phyloP scores from a whole-genome alignment of 37 sponge, comb jelly and placozoan species.

The Axinella damicornis region DNA sequence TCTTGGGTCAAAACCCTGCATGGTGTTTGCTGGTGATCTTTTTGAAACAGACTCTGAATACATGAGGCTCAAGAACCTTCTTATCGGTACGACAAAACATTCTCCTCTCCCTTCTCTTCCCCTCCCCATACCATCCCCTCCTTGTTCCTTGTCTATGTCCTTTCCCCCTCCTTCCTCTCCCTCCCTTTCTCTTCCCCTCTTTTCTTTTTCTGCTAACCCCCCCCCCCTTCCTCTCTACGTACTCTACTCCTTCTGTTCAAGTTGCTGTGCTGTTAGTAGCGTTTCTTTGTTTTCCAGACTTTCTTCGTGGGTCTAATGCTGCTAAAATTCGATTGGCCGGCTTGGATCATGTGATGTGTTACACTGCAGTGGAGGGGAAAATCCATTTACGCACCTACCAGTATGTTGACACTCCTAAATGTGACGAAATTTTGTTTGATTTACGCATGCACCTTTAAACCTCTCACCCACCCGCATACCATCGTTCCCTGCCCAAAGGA shows the following conservation, averaged over 20 bases:
- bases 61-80: conserved; percentile 69
- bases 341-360: conserved; percentile 87
- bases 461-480: neutral
- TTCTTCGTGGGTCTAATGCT: conserved; percentile 79
- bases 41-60: conserved; percentile 85
- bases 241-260: too few relatives aligned
- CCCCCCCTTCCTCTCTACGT: too few relatives aligned
- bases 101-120: too few relatives aligned
- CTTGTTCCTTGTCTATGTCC: too few relatives aligned
- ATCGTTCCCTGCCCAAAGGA: conserved; percentile 28
- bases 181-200: too few relatives aligned
- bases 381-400: conserved; percentile 77
- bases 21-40: conserved; percentile 84
- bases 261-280: neutral
- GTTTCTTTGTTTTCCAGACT: conserved; percentile 59
- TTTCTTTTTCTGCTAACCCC: too few relatives aligned
- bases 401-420: conserved; percentile 12
- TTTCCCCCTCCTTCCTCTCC: too few relatives aligned
- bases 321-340: conserved; percentile 73
- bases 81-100: conserved; percentile 62
- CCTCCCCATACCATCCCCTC: too few relatives aligned
- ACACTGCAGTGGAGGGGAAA: conserved; percentile 77
- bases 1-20: conserved; percentile 89
- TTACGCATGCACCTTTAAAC: too few relatives aligned
- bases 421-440: too few relatives aligned